Evolutionary conservation across 2,113 vertebrate species (phyloP).

Genomic region (Symphodus melops): DNA sequence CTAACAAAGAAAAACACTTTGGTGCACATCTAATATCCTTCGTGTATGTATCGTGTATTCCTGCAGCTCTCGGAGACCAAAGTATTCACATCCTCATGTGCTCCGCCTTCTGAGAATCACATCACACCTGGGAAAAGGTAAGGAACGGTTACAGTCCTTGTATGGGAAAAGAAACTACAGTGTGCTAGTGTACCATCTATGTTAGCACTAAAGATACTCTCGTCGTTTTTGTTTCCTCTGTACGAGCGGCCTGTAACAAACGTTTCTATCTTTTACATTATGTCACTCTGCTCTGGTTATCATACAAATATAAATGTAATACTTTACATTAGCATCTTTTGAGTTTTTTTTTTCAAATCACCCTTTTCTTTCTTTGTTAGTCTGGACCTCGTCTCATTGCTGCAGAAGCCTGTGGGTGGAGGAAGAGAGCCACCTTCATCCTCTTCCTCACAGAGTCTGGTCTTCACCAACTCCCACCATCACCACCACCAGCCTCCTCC

Average conservation of each 20-base stretch:
- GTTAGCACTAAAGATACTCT: background rate
- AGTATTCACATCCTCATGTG: conserved; percentile 94
- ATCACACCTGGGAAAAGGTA: conserved; percentile 90
- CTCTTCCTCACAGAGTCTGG: conserved; percentile 89
- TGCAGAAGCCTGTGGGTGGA: conserved; percentile 89
- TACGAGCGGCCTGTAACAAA: too few species aligned
- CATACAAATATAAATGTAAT: too few species aligned
- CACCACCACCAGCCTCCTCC: conserved; percentile 66
- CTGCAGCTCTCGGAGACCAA: conserved; percentile 95
- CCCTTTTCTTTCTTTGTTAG: conserved; percentile 67
- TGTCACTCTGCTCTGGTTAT: too few species aligned
- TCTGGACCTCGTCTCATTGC: conserved; percentile 90
- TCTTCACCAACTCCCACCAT: conserved; percentile 96
- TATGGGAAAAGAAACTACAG: background rate
- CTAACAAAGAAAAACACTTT: background rate
- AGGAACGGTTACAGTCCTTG: background rate
- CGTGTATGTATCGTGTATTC: conserved; percentile 17
- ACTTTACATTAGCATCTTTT: too few species aligned
- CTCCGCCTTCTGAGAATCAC: conserved; percentile 89
- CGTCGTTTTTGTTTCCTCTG: too few species aligned
- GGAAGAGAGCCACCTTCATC: conserved; percentile 82
- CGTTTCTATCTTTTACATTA: too few species aligned
- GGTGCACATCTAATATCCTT: background rate
- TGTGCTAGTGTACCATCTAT: background rate
- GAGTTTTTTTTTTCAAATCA: background rate